Percentiles rank a stretch among this genome's conserved stretches.
These are phyloP conservation scores for Lamprotornis superbus DNA, from an alignment of 2,113 vertebrate genomes.

Conservation along the genomic window DNA sequence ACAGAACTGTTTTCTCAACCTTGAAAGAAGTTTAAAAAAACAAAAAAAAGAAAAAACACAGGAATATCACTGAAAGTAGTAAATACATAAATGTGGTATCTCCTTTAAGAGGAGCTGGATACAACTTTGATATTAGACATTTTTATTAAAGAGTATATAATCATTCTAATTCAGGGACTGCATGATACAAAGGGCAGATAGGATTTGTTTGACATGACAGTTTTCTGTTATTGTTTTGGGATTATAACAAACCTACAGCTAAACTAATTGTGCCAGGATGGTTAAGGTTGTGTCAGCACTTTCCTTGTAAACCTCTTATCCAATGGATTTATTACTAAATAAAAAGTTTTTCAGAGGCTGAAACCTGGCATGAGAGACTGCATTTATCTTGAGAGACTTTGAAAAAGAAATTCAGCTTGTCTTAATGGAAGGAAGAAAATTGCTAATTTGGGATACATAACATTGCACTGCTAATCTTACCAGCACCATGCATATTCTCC, in stretches of 20 bases:
- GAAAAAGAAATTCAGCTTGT: not conserved
- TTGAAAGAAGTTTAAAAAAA: not conserved
- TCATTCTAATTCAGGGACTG: not conserved
- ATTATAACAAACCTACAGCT: slow-evolving; percentile 44
- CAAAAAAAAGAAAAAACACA: no score
- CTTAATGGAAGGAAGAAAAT: not conserved
- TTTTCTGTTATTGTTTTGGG: slow-evolving; percentile 25
- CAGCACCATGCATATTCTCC: not conserved
- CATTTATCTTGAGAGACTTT: not conserved
- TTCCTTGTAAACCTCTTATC: slow-evolving; percentile 50
- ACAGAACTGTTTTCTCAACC: not conserved
- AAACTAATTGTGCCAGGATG: not conserved
- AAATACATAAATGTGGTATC: not conserved
- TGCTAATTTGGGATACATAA: not conserved
- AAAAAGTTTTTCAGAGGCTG: not conserved
- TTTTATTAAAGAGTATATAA: not conserved
- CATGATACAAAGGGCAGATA: not conserved
- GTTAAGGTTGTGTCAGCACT: slow-evolving; percentile 26
- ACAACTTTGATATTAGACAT: not conserved
- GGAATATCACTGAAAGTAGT: not conserved
- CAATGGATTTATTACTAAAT: slow-evolving; percentile 34
- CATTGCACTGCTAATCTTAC: not conserved
- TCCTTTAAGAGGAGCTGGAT: not conserved
- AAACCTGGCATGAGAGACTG: slow-evolving; percentile 20
- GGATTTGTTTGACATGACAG: not conserved